Conservation (phyloP, 2,888 invertebrate genomes). For the Trichopoda pennipes region DNA sequence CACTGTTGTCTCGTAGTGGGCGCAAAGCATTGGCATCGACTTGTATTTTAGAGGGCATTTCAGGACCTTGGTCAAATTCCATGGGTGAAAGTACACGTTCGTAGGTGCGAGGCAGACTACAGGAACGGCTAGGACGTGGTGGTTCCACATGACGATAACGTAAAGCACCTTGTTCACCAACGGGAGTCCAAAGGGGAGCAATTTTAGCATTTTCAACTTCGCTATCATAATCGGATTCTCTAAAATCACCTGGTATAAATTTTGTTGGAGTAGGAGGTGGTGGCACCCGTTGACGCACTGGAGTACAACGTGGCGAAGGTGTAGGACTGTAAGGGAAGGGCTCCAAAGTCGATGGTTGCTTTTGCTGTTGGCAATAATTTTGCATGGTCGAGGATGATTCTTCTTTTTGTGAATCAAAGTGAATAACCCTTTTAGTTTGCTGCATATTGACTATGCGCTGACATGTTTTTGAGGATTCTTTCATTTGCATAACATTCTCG, state of each 20-base stretch:
- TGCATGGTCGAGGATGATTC: slow-evolving; percentile 64
- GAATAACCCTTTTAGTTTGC: slow-evolving; percentile 86
- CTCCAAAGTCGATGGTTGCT: slow-evolving; percentile 74
- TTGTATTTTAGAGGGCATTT: slow-evolving; percentile 80
- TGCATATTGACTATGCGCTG: slow-evolving; percentile 86
- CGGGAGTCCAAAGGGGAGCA: slow-evolving; percentile 85
- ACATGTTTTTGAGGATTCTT: slow-evolving; percentile 86
- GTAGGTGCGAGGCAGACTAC: slow-evolving; percentile 82
- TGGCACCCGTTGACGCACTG: slow-evolving; percentile 79
- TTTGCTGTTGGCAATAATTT: slow-evolving; percentile 52
- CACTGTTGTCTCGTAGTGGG: slow-evolving; percentile 73
- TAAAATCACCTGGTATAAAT: slow-evolving; percentile 85
- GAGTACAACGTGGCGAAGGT: slow-evolving; percentile 75
- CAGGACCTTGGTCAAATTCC: slow-evolving; percentile 84
- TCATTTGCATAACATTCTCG: slow-evolving; percentile 86
- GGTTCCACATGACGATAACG: slow-evolving; percentile 85
- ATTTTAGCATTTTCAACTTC: slow-evolving; percentile 85
- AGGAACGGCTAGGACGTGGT: slow-evolving; percentile 82
- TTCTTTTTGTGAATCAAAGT: slow-evolving; percentile 83
- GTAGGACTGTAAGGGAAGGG: slow-evolving; percentile 82
- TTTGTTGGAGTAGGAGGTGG: slow-evolving; percentile 84
- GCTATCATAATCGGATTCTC: slow-evolving; percentile 87
- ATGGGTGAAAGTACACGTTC: slow-evolving; percentile 84
- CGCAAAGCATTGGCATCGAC: slow-evolving; percentile 75
- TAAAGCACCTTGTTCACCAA: slow-evolving; percentile 83